Evolutionary conservation across 1,140 invertebrate genomes (phyloP), one percentile per base, ranked within the genome.

Genomic region (Acyrthosiphon pisum): DNA sequence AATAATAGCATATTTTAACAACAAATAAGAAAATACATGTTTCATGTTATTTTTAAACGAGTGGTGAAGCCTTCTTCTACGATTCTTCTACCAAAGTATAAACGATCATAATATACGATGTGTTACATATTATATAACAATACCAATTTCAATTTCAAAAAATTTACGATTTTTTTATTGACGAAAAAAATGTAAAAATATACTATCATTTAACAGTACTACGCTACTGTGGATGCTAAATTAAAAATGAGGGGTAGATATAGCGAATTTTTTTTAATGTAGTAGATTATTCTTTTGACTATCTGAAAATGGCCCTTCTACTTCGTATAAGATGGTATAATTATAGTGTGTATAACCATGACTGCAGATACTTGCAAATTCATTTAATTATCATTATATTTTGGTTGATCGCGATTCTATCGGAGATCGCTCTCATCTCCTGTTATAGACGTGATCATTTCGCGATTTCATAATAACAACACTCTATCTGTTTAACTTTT

Each of bases 301-400:
- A 14, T 30, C 11, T 60, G 30, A 60, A 30, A 60, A 30, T 60
- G 26, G 30, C 3, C 30, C 2, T 11, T 26, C 30, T n/a, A 0
- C 4, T n/a, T 68, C 60, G 14, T n/a, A 35, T n/a, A 18, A n/a
- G 14, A 76, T 76, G 6, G 3, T n/a, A 76, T 41, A 41, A 41
- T 30, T 76, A n/a, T 35, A 30, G 9, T 14, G 7, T 76, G n/a
- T 76, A 14, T 0, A n/a, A n/a, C 30, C 18, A 68, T n/a, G 60
- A 68, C 60, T 76, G 4, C 4, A n/a, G 14, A n/a, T 76, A 76
- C 60, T n/a, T 14, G 48, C 48, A 14, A 30, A 76, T 76, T 76
- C n/a, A 76, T 76, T 76, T 76, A 76, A 76, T 76, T n/a, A 76
- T 76, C n/a, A 76, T 76, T n/a, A 76, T n/a, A 6, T 76, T 76